A percentile compares a stretch with the other conserved stretches of the same genome.
Evolutionary conservation across 2,113 vertebrate species (phyloP).

Genomic region (Melanerpes aurifrons): DNA sequence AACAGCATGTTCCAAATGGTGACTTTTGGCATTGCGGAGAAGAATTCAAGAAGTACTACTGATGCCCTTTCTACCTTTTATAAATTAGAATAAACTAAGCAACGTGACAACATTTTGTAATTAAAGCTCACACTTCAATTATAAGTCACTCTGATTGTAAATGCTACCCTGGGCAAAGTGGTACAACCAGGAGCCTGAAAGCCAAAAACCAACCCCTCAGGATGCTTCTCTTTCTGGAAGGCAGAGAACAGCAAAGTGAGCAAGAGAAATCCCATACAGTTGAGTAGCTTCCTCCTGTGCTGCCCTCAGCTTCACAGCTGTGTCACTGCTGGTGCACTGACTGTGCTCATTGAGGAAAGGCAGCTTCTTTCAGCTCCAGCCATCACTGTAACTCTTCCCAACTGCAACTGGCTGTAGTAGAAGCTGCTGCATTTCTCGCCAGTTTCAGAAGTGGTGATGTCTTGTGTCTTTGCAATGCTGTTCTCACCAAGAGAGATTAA

Average conservation of each 20-base stretch:
- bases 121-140: not conserved
- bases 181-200: not conserved
- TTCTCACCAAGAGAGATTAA: not conserved
- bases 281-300: not conserved
- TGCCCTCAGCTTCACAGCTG: not conserved
- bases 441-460: not conserved
- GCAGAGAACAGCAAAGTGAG: not conserved
- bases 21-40: not conserved
- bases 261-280: not conserved
- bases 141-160: not conserved
- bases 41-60: not conserved
- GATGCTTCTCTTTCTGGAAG: not conserved
- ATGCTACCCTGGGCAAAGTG: not conserved
- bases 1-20: not conserved
- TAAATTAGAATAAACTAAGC: not conserved
- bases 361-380: not conserved
- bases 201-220: accelerated
- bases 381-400: not conserved
- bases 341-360: not conserved
- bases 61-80: not conserved
- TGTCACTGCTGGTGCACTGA: not conserved
- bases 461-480: not conserved
- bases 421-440: not conserved
- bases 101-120: not conserved
- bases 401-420: not conserved